Conservation (phyloP, 2,888 invertebrate species). For the Chorisops tibialis region DNA sequence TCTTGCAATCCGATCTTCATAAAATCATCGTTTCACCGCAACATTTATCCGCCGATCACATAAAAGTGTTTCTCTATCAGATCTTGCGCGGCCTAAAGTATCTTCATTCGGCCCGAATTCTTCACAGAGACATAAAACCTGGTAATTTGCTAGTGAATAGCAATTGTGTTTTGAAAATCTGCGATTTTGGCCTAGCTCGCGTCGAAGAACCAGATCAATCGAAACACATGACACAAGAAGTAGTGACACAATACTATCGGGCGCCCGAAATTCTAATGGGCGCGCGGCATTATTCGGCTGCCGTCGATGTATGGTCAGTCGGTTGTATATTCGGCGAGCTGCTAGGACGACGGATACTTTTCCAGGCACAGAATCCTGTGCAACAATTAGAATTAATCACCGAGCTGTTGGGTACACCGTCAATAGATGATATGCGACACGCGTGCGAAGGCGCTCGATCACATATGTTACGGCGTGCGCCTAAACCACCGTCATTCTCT, state of each 20-base stretch:
- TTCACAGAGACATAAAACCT: slow-evolving; percentile 98
- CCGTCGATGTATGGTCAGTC: slow-evolving; percentile 98
- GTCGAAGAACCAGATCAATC: slow-evolving; percentile 93
- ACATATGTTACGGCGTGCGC: slow-evolving; percentile 85
- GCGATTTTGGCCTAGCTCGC: slow-evolving; percentile 97
- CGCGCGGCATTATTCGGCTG: slow-evolving; percentile 92
- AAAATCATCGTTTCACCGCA: slow-evolving; percentile 99
- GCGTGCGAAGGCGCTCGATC: slow-evolving; percentile 94
- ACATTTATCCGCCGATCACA: slow-evolving; percentile 97
- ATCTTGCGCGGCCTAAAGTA: slow-evolving; percentile 99
- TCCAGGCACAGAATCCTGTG: slow-evolving; percentile 97
- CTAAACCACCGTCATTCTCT: slow-evolving; percentile 82
- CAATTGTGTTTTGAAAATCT: slow-evolving; percentile 99
- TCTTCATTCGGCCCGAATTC: slow-evolving; percentile 95
- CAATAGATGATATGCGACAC: slow-evolving; percentile 92
- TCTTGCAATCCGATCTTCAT: slow-evolving; percentile 99
- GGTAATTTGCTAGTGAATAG: slow-evolving; percentile 98
- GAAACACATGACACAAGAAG: slow-evolving; percentile 98
- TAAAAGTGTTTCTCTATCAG: slow-evolving; percentile 99
- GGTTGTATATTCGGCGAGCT: slow-evolving; percentile 99
- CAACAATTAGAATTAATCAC: slow-evolving; percentile 98
- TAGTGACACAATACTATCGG: slow-evolving; percentile 99
- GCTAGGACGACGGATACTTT: slow-evolving; percentile 90
- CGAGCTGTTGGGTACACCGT: slow-evolving; percentile 93
- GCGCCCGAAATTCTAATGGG: slow-evolving; percentile 99